Percentiles rank a stretch among this genome's conserved stretches.
Conservation (phyloP, 2,888 invertebrate species). For the Choristoneura rosaceana region DNA sequence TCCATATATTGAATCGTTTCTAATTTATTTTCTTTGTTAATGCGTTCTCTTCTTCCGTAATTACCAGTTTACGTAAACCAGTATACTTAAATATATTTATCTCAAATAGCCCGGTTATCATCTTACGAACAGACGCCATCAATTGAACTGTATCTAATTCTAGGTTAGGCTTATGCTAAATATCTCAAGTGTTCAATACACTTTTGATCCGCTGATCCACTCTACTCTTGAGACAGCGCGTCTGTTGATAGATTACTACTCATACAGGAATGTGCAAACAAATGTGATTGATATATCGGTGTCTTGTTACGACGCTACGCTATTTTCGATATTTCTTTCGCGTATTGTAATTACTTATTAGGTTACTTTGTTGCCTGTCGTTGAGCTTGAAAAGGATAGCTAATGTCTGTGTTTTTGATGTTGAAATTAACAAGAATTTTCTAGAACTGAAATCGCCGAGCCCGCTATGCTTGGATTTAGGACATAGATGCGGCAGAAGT, state of each 20-base stretch:
- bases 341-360: background rate
- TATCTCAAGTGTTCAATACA: slow-evolving; percentile 16
- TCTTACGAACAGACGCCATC: background rate
- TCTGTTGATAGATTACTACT: slow-evolving; percentile 24
- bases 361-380: background rate
- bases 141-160: slow-evolving; percentile 10
- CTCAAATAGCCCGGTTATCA: background rate
- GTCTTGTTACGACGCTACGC: slow-evolving; percentile 13
- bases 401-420: background rate
- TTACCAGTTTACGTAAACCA: no score
- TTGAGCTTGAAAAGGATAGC: background rate
- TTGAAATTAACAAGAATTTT: no score
- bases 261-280: slow-evolving; percentile 24
- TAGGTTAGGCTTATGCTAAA: slow-evolving; percentile 11
- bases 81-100: background rate
- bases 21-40: background rate
- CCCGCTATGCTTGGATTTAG: no score
- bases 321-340: slow-evolving; percentile 10
- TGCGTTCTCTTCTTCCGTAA: background rate
- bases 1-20: background rate
- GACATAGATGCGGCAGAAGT: no score
- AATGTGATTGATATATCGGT: slow-evolving; percentile 15
- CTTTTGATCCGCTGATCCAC: slow-evolving; percentile 26
- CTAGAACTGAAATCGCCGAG: no score
- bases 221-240: slow-evolving; percentile 19